Evolutionary conservation across 2,888 invertebrate species (phyloP).

Genomic region (Meghimatium bilineatum): DNA sequence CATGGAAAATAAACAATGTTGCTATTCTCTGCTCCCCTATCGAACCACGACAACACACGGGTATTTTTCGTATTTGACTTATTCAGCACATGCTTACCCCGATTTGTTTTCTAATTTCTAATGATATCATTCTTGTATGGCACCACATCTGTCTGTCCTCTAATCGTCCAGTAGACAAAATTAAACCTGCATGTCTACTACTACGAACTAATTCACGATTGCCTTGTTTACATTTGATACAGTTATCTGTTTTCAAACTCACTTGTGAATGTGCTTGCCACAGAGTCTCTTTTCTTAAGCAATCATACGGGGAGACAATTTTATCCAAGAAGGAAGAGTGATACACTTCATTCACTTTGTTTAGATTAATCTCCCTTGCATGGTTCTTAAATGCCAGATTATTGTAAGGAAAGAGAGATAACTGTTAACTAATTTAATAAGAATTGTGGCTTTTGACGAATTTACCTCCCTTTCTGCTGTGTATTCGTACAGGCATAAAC

Average conservation of each 20-base stretch:
- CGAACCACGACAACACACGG: no score
- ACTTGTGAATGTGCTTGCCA: neutral
- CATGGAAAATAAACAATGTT: no score
- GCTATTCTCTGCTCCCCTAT: no score
- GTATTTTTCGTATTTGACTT: no score
- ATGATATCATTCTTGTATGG: no score
- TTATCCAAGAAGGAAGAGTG: neutral
- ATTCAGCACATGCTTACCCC: no score
- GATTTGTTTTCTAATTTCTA: no score
- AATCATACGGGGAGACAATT: neutral
- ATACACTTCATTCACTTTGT: neutral
- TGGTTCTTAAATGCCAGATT: neutral
- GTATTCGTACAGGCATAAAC: no score
- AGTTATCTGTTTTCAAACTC: neutral
- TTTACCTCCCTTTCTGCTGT: no score
- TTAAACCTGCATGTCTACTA: no score
- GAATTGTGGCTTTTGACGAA: neutral
- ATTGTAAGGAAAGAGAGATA: neutral
- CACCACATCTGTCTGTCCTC: no score
- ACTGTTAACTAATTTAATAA: constrained; percentile 1
- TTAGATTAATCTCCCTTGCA: neutral
- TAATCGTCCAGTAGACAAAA: neutral
- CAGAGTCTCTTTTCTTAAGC: neutral
- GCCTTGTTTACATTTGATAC: neutral
- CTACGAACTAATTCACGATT: neutral